A percentile compares a stretch with the other conserved stretches of the same genome.
Evolutionary conservation across 2,113 vertebrate genomes (phyloP).

Genomic region (Murina feae): DNA sequence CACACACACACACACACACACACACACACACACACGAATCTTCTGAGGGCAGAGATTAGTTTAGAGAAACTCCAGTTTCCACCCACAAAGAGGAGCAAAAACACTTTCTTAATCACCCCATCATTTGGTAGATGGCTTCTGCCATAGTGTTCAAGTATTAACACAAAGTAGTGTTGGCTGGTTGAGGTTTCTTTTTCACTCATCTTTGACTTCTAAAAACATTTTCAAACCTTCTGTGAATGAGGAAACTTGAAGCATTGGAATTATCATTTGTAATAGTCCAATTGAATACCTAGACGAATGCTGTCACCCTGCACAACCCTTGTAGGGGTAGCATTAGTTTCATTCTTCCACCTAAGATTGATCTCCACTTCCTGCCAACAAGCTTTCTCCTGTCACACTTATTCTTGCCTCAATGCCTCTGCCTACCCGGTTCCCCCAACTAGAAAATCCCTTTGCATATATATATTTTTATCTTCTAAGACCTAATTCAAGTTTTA

Average conservation of each 20-base stretch:
- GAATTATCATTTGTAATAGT: neutral
- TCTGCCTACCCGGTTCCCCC: neutral
- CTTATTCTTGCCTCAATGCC: neutral
- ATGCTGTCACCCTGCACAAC: neutral
- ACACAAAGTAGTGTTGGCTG: neutral
- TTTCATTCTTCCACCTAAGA: neutral
- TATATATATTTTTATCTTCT: neutral
- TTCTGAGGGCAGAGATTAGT: neutral
- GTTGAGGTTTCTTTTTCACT: neutral
- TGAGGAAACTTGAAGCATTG: neutral
- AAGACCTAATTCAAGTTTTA: neutral
- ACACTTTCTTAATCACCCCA: neutral
- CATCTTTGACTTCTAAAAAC: neutral
- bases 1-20: neutral
- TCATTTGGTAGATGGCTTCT: neutral
- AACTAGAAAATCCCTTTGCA: neutral
- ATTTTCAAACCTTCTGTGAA: neutral
- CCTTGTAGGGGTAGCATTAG: accelerated
- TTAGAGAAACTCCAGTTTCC: neutral
- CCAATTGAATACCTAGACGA: neutral
- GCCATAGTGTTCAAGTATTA: neutral
- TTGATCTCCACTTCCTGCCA: neutral
- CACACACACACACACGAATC: no score
- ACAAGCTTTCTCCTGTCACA: neutral
- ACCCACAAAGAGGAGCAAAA: neutral